These are phyloP conservation scores for Andrena dorsata DNA, from an alignment of 2,888 invertebrate genomes.

Conservation along the genomic window DNA sequence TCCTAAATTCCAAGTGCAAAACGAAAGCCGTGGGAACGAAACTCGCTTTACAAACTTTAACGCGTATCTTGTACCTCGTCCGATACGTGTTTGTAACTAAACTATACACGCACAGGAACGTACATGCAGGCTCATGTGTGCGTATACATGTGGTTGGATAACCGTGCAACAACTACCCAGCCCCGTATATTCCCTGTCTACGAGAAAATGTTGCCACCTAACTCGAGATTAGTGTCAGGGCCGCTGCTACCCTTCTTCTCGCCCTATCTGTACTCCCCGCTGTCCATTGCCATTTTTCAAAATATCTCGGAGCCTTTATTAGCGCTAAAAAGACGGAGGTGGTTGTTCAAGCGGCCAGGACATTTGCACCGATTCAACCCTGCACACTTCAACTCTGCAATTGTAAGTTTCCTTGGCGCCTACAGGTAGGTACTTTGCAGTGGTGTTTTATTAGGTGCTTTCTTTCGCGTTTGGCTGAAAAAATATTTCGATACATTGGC, in stretches of 20 bases:
- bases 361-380: too few relatives aligned
- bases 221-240: conserved; percentile 80
- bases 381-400: too few relatives aligned
- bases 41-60: conserved; percentile 4
- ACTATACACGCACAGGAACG: not conserved
- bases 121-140: not conserved
- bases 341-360: not conserved
- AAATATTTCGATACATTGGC: too few relatives aligned
- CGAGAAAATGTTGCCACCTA: conserved; percentile 79
- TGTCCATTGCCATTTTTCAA: conserved; percentile 33
- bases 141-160: conserved; percentile 21
- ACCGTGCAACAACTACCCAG: conserved; percentile 42
- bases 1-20: not conserved
- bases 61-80: not conserved
- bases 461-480: too few relatives aligned
- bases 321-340: not conserved
- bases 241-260: conserved; percentile 59
- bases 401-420: too few relatives aligned
- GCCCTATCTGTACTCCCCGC: conserved; percentile 3
- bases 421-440: too few relatives aligned
- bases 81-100: conserved; percentile 13
- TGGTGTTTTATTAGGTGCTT: too few relatives aligned
- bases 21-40: not conserved
- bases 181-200: conserved; percentile 71
- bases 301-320: conserved; percentile 30